Percentiles rank a stretch among this genome's conserved stretches.
These are phyloP conservation scores for Drosophila nigricruria DNA, from an alignment of 2,888 invertebrate species.

Conservation along the genomic window DNA sequence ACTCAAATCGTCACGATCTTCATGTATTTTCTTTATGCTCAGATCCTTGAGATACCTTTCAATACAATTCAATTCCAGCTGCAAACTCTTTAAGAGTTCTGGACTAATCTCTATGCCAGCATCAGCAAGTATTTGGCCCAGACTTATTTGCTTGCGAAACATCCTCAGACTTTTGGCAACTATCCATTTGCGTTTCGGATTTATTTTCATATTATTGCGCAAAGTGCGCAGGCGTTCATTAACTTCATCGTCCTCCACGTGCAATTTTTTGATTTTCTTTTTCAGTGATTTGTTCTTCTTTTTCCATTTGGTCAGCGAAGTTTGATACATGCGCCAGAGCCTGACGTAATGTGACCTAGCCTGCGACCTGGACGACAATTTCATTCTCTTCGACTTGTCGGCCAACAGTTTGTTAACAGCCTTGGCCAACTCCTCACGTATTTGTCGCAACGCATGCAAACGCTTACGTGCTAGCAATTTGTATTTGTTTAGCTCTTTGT, in stretches of 20 bases:
- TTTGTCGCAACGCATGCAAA: conserved; percentile 10
- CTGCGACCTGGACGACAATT: background rate
- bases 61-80: conserved; percentile 11
- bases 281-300: conserved; percentile 16
- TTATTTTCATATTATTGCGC: conserved; percentile 21
- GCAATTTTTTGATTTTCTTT: conserved; percentile 13
- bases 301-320: conserved; percentile 36
- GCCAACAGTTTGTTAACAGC: conserved; percentile 21
- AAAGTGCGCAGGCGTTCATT: conserved; percentile 19
- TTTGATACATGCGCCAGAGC: conserved; percentile 17
- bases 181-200: conserved; percentile 6
- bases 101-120: background rate
- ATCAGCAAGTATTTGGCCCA: background rate
- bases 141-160: background rate
- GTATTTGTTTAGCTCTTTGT: conserved; percentile 13
- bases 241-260: conserved; percentile 4
- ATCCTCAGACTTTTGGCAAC: conserved; percentile 13
- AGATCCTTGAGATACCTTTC: background rate
- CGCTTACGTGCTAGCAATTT: conserved; percentile 9
- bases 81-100: background rate
- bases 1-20: background rate
- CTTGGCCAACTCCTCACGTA: conserved; percentile 29
- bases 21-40: background rate
- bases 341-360: background rate
- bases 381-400: background rate